Evolutionary conservation across 2,888 invertebrate species (phyloP), one percentile per base, ranked within the genome.

Genomic region (Linyphia triangularis): DNA sequence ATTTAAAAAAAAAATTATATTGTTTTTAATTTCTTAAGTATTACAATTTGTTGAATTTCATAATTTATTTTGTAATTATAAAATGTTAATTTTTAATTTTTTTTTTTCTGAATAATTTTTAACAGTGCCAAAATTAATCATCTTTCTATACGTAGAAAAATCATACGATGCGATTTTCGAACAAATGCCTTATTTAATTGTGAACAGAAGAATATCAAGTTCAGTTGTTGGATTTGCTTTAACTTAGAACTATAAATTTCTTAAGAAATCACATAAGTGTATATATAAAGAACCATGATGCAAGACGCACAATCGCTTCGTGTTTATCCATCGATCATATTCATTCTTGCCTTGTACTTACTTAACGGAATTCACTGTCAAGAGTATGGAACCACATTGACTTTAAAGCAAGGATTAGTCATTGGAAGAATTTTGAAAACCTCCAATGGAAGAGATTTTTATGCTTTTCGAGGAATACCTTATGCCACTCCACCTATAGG

Each of bases 381-480:
- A 70, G 88, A 88, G 13, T 88, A 88, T 77, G 88, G 88, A 10
- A 88, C 88, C 16, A 88, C 88, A 10, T 26, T 85, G n/a, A 77
- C 78, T 7, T 40, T 85, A 10, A 82, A 81, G 24, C 90, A 90
- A 82, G 91, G 90, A 43, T 72, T 83, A 13, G 79, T 91, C 6
- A 82, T 90, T 24, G 91, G 91, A 16, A 65, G 89, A 16, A 88
- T 88, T 30, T 61, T 91, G 13, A 84, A 75, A 43, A 90, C 90
- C 6, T 75, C 81, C 43, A 86, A 77, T 40, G 89, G 90, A 0
- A 75, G 90, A 43, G 89, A 89, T 40, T 90, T 89, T 30, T 86
- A 89, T 33, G 91, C 89, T 3, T 93, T 92, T 89, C 91, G 93
- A 1, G 93, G 93, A n/a, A 92, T 93, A 37, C 93, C 93, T 1